These are phyloP conservation scores for Peromyscus polionotus DNA, from an alignment of 2,113 vertebrate species.

Conservation along the genomic window DNA sequence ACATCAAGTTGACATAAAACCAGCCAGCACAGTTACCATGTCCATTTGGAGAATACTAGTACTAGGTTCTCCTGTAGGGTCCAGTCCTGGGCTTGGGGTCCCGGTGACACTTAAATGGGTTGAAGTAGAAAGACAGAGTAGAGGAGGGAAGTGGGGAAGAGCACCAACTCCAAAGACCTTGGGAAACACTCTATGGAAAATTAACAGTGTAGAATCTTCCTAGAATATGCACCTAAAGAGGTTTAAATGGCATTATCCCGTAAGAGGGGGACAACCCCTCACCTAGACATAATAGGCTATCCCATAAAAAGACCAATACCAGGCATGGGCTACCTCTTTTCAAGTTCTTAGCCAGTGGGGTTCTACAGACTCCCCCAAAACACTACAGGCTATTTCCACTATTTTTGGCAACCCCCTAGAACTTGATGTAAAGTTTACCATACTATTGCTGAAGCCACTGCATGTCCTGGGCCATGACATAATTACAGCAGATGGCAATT, in stretches of 20 bases:
- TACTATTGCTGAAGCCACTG: background rate
- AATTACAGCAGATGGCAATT: too few species aligned
- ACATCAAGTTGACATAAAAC: background rate
- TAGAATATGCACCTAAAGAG: background rate
- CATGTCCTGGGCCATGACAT: too few species aligned
- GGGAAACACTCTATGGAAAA: background rate
- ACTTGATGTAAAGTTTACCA: background rate
- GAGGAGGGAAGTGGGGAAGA: background rate
- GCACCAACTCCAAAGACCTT: too few species aligned
- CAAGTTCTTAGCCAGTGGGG: background rate
- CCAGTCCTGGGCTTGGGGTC: background rate
- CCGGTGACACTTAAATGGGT: background rate
- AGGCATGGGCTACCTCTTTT: background rate
- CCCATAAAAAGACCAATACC: background rate
- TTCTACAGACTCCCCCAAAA: background rate
- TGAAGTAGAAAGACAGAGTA: background rate
- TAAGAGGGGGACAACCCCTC: background rate
- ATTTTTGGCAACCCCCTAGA: background rate
- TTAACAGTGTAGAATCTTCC: background rate
- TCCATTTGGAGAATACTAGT: background rate
- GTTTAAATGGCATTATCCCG: background rate
- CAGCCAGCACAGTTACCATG: background rate
- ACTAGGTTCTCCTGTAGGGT: too few species aligned
- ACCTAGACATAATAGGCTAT: background rate
- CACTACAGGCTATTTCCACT: background rate